A percentile compares a stretch with the other conserved stretches of the same genome.
These are phyloP conservation scores for Cecidostiba fungosa DNA, from an alignment of 2,888 invertebrate genomes.

Conservation along the genomic window DNA sequence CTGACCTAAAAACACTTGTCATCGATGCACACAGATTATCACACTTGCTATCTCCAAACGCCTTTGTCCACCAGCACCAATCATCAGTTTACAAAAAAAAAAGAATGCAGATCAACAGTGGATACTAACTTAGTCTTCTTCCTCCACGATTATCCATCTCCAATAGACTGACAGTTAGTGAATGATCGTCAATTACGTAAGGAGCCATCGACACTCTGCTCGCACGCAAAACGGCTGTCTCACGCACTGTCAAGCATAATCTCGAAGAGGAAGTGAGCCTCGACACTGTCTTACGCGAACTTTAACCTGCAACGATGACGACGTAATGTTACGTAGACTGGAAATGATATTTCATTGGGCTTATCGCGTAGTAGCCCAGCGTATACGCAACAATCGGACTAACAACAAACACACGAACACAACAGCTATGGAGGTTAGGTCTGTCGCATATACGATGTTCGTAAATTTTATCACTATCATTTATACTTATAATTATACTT, in stretches of 20 bases:
- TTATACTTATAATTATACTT: neutral
- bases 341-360: neutral
- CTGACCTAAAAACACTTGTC: neutral
- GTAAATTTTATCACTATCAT: neutral
- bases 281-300: conserved; percentile 2
- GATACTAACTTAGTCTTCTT: conserved; percentile 39
- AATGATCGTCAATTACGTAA: conserved; percentile 48
- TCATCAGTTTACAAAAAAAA: conserved; percentile 14
- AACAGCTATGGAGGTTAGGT: conserved; percentile 6
- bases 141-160: neutral
- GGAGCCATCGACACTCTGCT: conserved; percentile 26
- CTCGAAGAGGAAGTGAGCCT: conserved; percentile 26
- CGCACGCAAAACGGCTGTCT: conserved; percentile 9
- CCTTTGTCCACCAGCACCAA: neutral
- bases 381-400: neutral
- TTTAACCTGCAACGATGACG: conserved; percentile 47
- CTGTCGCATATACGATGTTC: neutral
- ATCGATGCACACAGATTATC: neutral
- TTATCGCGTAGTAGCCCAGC: neutral
- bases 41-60: neutral
- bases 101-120: neutral
- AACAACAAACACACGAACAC: neutral
- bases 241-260: conserved; percentile 4
- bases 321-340: conserved; percentile 33
- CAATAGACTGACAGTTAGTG: conserved; percentile 7